Evolutionary conservation across 1,140 invertebrate species (phyloP), one percentile per base, ranked within the genome.

Genomic region (Drosophila ogumai): DNA sequence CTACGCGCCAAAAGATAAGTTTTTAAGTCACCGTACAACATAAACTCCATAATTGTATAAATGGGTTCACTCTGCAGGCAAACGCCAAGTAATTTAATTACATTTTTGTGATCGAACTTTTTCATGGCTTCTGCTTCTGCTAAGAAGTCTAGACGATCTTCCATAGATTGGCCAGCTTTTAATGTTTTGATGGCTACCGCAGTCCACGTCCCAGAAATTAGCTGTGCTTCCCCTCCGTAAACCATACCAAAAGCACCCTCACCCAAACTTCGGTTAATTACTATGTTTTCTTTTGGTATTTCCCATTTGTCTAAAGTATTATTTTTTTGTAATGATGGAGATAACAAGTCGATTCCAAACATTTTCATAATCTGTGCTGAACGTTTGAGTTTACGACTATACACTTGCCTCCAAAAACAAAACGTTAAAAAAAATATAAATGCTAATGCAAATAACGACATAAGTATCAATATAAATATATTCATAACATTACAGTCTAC

Each of bases 81-180:
- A 31, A 99, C 97, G 2, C 96, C 97, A 1, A 99, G 92, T 5
- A 99, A 93, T 74, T 96, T 95, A 0, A 99, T 95, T 34, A 99
- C 96, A 91, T 99, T 99, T 72, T 96, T 95, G 91, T 99, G 98
- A 52, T 97, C 96, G 91, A 99, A 97, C 49, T 96, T 94, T 85
- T 98, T 98, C 96, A 99, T 98, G 22, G 97, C 95, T 90, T 98
- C 97, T 1, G 97, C 97, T 92, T 99, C 98, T 57, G 96, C 96
- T n/a, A 98, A 93, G 79, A 98, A 98, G 91, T 98, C 97, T n/a
- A 98, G 93, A 91, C 98, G 98, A 86, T 98, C 96, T 79, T 98
- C 97, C 8, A 95, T 95, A 1, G 95, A 95, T 3, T 96, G 96
- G 1, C 96, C 96, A 10, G 95, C 93, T 92, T 98, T 98, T 0